Evolutionary conservation across 2,113 vertebrate species (phyloP).

Genomic region (Camelus dromedarius): DNA sequence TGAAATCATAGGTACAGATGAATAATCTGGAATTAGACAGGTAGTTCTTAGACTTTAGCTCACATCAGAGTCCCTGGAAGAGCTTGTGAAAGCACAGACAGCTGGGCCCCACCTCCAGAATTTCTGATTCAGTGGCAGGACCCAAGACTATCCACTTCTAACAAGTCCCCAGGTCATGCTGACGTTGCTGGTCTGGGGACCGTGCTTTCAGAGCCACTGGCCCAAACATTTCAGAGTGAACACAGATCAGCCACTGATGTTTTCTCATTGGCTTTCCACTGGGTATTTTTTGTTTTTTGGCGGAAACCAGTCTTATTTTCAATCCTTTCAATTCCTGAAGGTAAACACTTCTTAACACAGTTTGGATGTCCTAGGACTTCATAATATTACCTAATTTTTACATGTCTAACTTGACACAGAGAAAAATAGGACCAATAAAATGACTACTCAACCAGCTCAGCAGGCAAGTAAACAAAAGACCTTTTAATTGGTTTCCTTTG

Average conservation of each 20-base stretch:
- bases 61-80: neutral
- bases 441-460: neutral
- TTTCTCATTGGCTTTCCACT: neutral
- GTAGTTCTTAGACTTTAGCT: neutral
- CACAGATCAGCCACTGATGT: neutral
- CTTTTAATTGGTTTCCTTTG: neutral
- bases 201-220: neutral
- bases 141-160: neutral
- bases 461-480: neutral
- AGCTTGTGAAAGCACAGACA: neutral
- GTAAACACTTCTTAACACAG: slow-evolving; percentile 29
- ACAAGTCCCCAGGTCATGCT: neutral
- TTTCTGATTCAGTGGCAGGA: neutral
- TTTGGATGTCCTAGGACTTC: neutral
- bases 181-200: neutral
- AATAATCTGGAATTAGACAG: slow-evolving; percentile 10
- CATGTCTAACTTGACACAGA: neutral
- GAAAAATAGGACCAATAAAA: neutral
- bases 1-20: neutral
- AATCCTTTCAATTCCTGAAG: slow-evolving; percentile 26
- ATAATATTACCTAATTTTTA: slow-evolving; percentile 31
- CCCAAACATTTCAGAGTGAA: neutral
- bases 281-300: neutral
- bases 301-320: neutral
- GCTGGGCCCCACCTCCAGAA: no score